Percentiles rank a stretch among this genome's conserved stretches.
phyloP scores from a whole-genome alignment of 1,140 invertebrate species.

The Charaxes varanes region DNA sequence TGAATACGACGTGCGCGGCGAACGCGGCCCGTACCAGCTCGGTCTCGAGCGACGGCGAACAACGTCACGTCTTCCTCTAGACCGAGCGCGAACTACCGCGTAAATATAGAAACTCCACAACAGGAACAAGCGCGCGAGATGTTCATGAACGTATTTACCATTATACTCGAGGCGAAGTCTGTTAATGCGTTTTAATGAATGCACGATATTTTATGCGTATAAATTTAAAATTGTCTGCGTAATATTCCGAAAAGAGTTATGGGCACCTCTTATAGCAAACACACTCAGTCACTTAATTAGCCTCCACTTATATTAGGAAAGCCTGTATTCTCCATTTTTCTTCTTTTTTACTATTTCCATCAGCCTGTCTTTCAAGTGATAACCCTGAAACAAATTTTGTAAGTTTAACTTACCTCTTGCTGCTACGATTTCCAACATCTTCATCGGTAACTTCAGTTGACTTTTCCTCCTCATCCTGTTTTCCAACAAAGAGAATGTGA shows the following conservation, averaged over 20 bases:
- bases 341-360: no score
- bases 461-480: conserved; percentile 61
- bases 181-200: conserved; percentile 25
- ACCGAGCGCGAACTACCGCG: conserved; percentile 52
- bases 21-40: conserved; percentile 13
- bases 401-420: conserved; percentile 44
- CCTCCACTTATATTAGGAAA: background rate
- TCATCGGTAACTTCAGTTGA: conserved; percentile 53
- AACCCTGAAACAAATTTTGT: background rate
- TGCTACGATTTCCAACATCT: conserved; percentile 51
- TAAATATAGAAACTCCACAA: conserved; percentile 67
- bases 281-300: background rate
- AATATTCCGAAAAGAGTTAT: background rate
- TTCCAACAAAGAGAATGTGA: no score
- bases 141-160: conserved; percentile 35
- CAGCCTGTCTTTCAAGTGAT: no score
- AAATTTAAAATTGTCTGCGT: background rate
- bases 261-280: background rate
- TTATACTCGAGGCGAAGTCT: conserved; percentile 24
- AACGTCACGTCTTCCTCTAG: conserved; percentile 56
- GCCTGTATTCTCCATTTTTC: background rate
- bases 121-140: conserved; percentile 61
- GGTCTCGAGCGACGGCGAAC: conserved; percentile 5
- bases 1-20: no score
- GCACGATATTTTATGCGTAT: background rate